Base-by-base conservation (phyloP, 2,797 vertebrate genomes). In the Coregonus ussuriensis region DNA sequence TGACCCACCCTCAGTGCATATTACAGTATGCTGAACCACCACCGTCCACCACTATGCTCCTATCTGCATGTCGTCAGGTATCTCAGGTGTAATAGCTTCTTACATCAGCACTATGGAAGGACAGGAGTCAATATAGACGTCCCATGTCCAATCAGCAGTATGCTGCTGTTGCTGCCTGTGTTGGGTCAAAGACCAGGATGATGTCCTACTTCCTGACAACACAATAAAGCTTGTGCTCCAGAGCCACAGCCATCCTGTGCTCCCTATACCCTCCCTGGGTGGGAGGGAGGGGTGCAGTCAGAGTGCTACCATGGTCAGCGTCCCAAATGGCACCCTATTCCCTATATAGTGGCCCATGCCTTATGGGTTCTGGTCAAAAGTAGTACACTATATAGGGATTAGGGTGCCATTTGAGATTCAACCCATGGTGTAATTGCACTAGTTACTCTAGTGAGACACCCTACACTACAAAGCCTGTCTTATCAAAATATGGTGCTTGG, bases 171-270 rank as follows among this genome's bases (percentile, higher is more conserved):
- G 59, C 76, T 72, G 75, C 11, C 6, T 33, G 52, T 33, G 31
- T 31, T 25, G 85, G 92, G 89, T 93, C 90, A 93, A 90, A 91
- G 92, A 88, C 89, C 86, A 82, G 56, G 78, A 88, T 93, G 92
- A 93, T 93, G 93, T 94, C 93, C 94, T 93, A 88, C 89, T 88
- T 88, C 90, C 88, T 91, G 89, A 92, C 90, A 92, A 91, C 89
- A 91, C 90, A 87, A 88, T 88, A 86, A 85, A 86, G 84, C 82
- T 82, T 81, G 62, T 80, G 81, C 83, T 78, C 69, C 74, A 77
- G 74, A 81, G 82, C 54, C 75, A 79, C 74, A 77, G 73, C 75
- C 59, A 65, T 75, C 76, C 68, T 52, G 25, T 75, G 74, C 74
- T 63, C 76, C 77, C 72, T 52, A 56, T 14, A 52, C 74, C 53